Evolutionary conservation across 2,113 vertebrate genomes (phyloP), one percentile per base, ranked within the genome.

Genomic region (Gobiocypris rarus): DNA sequence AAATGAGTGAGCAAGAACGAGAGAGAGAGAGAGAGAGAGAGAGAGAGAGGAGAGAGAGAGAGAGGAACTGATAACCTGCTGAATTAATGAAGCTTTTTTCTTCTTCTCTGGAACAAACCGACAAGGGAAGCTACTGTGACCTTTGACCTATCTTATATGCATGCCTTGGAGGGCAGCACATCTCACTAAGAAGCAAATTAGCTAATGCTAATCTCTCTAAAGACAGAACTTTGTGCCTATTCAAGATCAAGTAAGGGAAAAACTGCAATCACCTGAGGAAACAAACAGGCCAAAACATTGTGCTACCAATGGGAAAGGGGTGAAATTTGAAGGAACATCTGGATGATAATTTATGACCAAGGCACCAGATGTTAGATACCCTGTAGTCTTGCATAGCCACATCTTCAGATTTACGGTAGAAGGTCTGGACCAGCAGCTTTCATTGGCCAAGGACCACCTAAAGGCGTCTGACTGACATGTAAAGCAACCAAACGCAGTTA

Each of bases 11-110:
- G 34, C 3, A 3, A 34, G 34, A 34, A 3, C 4, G 34, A 34
- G 34, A 4, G 34, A 34, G 34, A 34, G 34, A 34, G 34, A 4
- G 34, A 4, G 34, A 34, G 34, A 31, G 28, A 31, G 28, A 41
- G 3, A n/a, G 34, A 54, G 15, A 17, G 38, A 13, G 17, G 4
- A 54, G 22, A 67, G 48, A 78, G 75, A 63, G 58, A 50, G 41
- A 22, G 13, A 70, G 63, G 38, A 14, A 58, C 4, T 43, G 15
- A 41, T 69, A 82, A 81, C 79, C 70, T 52, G 28, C 63, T 71
- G 38, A 88, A 89, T 90, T 88, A 90, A 84, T 83, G 67, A 61
- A 69, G 52, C 34, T 67, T 74, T 79, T 10, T 73, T 11, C n/a
- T n/a, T n/a, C n/a, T 81, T 45, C 31, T 69, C 19, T 52, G 38